These are phyloP conservation scores for Sciurus carolinensis DNA, from an alignment of 2,797 vertebrate species.

Conservation along the genomic window DNA sequence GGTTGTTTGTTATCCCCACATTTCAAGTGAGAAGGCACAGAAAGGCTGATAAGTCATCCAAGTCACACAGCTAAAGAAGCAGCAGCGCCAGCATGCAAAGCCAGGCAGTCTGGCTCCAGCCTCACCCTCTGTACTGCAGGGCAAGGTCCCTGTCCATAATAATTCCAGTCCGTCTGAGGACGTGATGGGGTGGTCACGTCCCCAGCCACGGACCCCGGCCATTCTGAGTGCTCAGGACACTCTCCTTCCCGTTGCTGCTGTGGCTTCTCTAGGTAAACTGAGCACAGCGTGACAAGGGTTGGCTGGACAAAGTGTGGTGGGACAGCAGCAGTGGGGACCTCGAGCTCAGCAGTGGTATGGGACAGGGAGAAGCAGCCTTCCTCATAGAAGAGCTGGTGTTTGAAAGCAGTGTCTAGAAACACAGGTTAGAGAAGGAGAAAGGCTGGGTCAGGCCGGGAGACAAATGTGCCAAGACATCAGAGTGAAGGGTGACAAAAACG, in stretches of 20 bases:
- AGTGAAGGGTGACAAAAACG: neutral
- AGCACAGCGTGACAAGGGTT: neutral
- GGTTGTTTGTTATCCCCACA: too few species aligned
- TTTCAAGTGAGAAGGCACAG: neutral
- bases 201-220: neutral
- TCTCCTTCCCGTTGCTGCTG: neutral
- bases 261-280: neutral
- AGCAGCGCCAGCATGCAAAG: neutral
- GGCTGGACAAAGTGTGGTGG: neutral
- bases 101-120: neutral
- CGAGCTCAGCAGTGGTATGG: neutral
- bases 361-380: neutral
- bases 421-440: neutral
- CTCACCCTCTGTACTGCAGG: fast-evolving
- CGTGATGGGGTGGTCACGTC: too few species aligned
- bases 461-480: neutral
- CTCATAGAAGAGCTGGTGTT: neutral
- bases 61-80: neutral
- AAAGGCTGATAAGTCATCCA: neutral
- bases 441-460: neutral
- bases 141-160: fast-evolving
- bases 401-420: neutral
- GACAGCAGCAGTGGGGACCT: neutral
- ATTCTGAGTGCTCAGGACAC: neutral
- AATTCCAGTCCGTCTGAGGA: neutral